These are phyloP conservation scores for Furcula furcula DNA, from an alignment of 2,888 invertebrate species.

Conservation along the genomic window DNA sequence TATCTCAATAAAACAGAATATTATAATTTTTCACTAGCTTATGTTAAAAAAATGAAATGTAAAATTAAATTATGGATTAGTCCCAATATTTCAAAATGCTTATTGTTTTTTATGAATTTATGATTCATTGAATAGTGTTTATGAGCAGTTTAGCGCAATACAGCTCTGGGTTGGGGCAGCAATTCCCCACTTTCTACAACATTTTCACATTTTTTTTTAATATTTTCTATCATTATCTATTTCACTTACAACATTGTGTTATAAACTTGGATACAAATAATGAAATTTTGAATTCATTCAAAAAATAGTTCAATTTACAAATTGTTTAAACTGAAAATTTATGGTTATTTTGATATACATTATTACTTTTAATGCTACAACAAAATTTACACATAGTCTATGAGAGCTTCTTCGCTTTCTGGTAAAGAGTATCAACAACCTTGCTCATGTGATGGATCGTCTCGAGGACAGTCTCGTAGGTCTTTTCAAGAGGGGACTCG, in stretches of 20 bases:
- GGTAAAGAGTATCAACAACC: conserved; percentile 99
- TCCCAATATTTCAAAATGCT: conserved; percentile 53
- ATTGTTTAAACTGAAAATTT: conserved; percentile 66
- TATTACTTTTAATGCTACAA: conserved; percentile 72
- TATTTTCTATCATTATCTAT: conserved; percentile 41
- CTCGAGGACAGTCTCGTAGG: conserved; percentile 98
- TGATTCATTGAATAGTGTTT: no score
- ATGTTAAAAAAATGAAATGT: conserved; percentile 62
- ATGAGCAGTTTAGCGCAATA: conserved; percentile 25
- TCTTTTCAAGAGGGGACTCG: conserved; percentile 96
- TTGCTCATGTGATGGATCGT: conserved; percentile 99
- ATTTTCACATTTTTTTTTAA: conserved; percentile 31
- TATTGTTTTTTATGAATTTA: conserved; percentile 44
- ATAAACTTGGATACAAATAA: conserved; percentile 53
- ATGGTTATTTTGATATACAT: conserved; percentile 71
- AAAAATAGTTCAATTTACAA: conserved; percentile 71
- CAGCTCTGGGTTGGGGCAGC: conserved; percentile 33
- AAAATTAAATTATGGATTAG: conserved; percentile 61
- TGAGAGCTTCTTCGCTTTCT: conserved; percentile 99
- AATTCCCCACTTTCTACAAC: conserved; percentile 43
- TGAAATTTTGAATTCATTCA: conserved; percentile 60
- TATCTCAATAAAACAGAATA: conserved; percentile 78
- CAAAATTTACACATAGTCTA: conserved; percentile 78
- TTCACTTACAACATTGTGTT: conserved; percentile 49
- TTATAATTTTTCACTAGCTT: conserved; percentile 78